Conservation (phyloP, 2,113 vertebrate species). For the Tragelaphus imberbis region DNA sequence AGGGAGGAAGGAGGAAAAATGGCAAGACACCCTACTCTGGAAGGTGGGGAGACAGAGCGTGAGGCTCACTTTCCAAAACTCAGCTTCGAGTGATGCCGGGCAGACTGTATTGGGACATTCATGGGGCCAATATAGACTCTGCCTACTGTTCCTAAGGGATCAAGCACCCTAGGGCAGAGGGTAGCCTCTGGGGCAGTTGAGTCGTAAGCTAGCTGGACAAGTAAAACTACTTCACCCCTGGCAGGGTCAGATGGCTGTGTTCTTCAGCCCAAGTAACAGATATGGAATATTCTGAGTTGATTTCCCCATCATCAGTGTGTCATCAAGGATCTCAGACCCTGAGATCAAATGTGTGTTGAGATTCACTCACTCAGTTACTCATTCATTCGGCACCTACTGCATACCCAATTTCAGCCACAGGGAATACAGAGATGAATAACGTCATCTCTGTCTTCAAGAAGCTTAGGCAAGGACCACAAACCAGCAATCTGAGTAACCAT, state of each 20-base stretch:
- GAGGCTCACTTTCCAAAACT: background rate
- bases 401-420: too few relatives aligned
- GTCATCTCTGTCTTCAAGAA: background rate
- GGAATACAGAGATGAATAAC: background rate
- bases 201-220: fast-evolving
- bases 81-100: background rate
- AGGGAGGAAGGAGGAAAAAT: background rate
- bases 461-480: background rate
- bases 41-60: fast-evolving
- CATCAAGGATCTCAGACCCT: background rate
- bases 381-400: background rate
- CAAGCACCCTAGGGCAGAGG: background rate
- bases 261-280: background rate
- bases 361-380: background rate
- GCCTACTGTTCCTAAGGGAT: background rate
- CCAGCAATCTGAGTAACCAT: background rate
- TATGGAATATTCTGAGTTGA: background rate
- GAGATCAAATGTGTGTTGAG: background rate
- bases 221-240: too few relatives aligned
- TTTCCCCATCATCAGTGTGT: background rate
- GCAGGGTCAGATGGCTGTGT: background rate
- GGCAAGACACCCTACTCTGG: background rate
- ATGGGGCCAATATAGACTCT: background rate
- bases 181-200: background rate
- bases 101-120: background rate